These are phyloP conservation scores for Phacellophora camtschatica DNA, from an alignment of 30 jellyfish, hydroid and myxozoan species.

Conservation along the genomic window DNA sequence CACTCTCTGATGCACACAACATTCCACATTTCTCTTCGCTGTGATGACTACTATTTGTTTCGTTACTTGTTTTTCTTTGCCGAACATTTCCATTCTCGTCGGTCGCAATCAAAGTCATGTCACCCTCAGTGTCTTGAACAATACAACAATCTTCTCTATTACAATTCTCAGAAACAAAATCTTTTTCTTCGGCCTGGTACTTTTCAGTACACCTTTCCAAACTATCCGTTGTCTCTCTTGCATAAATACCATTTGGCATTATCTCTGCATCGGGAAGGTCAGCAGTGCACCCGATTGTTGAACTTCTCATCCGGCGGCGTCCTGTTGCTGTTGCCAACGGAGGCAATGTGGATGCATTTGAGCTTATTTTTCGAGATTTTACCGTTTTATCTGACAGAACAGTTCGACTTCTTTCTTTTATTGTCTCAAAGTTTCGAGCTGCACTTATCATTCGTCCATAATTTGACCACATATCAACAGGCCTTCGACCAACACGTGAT, in stretches of 20 bases:
- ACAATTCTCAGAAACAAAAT: too few relatives aligned
- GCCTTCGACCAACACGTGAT: background rate
- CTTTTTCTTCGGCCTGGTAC: background rate
- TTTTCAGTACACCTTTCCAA: background rate
- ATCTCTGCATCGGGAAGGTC: background rate
- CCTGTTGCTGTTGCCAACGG: background rate
- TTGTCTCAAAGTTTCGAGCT: background rate
- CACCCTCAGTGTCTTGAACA: too few relatives aligned
- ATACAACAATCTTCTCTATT: too few relatives aligned
- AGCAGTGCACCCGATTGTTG: slow-evolving; percentile 11
- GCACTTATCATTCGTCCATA: background rate
- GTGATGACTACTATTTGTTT: background rate
- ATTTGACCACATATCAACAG: background rate
- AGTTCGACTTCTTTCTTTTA: background rate
- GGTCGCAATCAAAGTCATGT: too few relatives aligned
- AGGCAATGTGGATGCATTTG: background rate
- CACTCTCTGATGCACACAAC: background rate
- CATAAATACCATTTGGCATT: too few relatives aligned
- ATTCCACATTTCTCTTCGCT: background rate
- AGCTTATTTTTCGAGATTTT: background rate
- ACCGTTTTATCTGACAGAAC: background rate
- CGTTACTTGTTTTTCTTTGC: background rate
- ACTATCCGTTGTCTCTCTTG: background rate
- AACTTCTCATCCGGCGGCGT: background rate
- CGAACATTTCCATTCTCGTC: too few relatives aligned